phyloP scores from a whole-genome alignment of 2,888 invertebrate genomes.

The Coronaproctus castanopsis region DNA sequence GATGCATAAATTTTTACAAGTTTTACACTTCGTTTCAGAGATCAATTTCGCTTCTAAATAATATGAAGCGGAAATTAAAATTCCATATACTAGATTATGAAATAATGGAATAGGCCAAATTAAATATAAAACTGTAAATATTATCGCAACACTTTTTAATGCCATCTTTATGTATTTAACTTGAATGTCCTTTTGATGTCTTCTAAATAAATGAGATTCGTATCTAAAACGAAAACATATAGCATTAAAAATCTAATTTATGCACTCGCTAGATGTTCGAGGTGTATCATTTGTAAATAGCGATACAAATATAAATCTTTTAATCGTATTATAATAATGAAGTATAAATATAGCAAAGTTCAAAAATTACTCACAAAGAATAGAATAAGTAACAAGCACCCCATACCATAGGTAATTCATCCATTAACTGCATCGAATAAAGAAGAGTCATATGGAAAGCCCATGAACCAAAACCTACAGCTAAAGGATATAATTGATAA shows the following conservation, averaged over 20 bases:
- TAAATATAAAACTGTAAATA: slow-evolving; percentile 19
- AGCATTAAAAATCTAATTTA: background rate
- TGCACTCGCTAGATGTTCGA: too few species aligned
- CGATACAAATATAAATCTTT: too few species aligned
- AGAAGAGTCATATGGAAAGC: slow-evolving; percentile 27
- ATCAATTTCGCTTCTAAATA: slow-evolving; percentile 19
- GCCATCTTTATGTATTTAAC: slow-evolving; percentile 4
- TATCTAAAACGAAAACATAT: slow-evolving; percentile 3
- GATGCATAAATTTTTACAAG: slow-evolving; percentile 19
- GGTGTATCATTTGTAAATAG: too few species aligned
- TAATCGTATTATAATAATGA: too few species aligned
- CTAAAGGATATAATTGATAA: slow-evolving; percentile 20
- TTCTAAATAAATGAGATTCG: background rate
- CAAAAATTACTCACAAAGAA: slow-evolving; percentile 27
- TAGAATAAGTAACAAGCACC: slow-evolving; percentile 26
- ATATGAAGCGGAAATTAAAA: slow-evolving; percentile 23
- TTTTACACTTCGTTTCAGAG: slow-evolving; percentile 16
- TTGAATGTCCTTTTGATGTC: background rate
- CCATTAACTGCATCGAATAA: slow-evolving; percentile 28
- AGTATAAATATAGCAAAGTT: too few species aligned
- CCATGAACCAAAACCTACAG: slow-evolving; percentile 30
- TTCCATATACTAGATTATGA: slow-evolving; percentile 26
- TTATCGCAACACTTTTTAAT: slow-evolving; percentile 14
- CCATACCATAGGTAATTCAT: slow-evolving; percentile 30
- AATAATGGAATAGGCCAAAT: slow-evolving; percentile 23